Evolutionary conservation across 2,888 invertebrate genomes (phyloP).

Genomic region (Melieria picta): DNA sequence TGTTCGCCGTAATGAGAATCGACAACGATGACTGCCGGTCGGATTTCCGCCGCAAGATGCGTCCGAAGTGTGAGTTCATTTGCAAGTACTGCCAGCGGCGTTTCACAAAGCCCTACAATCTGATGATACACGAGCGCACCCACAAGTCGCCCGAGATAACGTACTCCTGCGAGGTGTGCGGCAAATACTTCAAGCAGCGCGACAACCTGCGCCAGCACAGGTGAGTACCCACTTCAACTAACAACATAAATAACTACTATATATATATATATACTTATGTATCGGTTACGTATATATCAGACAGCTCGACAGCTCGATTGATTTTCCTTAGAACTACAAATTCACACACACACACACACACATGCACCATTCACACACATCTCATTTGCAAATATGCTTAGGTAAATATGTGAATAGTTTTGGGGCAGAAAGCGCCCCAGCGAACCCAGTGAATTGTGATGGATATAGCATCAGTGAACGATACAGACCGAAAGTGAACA

Average conservation of each 20-base stretch:
- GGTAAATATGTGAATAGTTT: too few relatives aligned
- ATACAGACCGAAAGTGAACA: too few relatives aligned
- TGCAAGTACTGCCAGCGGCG: slow-evolving; percentile 98
- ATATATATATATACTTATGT: slow-evolving; percentile 1
- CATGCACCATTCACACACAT: too few relatives aligned
- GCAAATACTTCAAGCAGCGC: slow-evolving; percentile 97
- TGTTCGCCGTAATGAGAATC: slow-evolving; percentile 92
- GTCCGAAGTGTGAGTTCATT: slow-evolving; percentile 96
- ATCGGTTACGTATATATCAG: neutral
- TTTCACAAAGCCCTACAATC: slow-evolving; percentile 98
- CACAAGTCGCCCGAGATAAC: slow-evolving; percentile 97
- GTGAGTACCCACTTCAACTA: slow-evolving; percentile 68
- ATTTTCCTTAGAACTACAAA: neutral
- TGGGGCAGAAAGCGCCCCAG: too few relatives aligned
- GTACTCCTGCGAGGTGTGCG: slow-evolving; percentile 97
- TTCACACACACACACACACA: too few relatives aligned
- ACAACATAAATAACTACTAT: neutral
- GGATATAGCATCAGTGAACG: too few relatives aligned
- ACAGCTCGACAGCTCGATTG: neutral
- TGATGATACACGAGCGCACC: slow-evolving; percentile 98
- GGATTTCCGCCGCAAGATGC: slow-evolving; percentile 88
- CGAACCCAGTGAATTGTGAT: too few relatives aligned
- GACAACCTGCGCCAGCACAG: slow-evolving; percentile 96
- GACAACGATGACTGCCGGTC: slow-evolving; percentile 86
- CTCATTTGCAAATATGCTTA: too few relatives aligned